phyloP scores from a whole-genome alignment of 2,888 invertebrate genomes.

The Tinea pellionella region DNA sequence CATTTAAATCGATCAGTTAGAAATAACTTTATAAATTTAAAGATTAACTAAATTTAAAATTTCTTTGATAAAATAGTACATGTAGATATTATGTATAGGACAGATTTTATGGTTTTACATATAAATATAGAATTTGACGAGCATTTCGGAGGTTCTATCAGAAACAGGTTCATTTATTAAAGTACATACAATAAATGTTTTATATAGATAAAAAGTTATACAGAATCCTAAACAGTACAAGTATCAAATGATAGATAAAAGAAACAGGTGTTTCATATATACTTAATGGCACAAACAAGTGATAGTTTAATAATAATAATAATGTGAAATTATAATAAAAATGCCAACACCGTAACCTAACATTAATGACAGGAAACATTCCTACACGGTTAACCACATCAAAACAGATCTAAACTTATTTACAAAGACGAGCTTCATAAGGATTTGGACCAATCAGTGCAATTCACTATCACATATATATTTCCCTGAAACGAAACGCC shows the following conservation, averaged over 20 bases:
- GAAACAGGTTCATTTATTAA: no score
- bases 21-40: not conserved
- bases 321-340: slow-evolving; percentile 4
- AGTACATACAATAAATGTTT: no score
- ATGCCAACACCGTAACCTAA: slow-evolving; percentile 15
- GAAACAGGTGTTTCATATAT: no score
- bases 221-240: not conserved
- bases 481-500: slow-evolving; percentile 94
- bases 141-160: no score
- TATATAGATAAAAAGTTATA: no score
- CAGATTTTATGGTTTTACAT: not conserved
- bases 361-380: slow-evolving; percentile 59
- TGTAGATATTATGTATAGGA: not conserved
- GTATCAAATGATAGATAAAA: not conserved
- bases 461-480: slow-evolving; percentile 86
- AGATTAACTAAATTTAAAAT: not conserved
- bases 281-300: slow-evolving; percentile 15
- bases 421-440: slow-evolving; percentile 26
- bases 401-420: slow-evolving; percentile 26
- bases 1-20: no score
- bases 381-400: slow-evolving; percentile 49
- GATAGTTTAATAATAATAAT: slow-evolving; percentile 21
- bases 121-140: no score
- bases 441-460: slow-evolving; percentile 53
- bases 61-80: not conserved